Percentiles rank a stretch among this genome's conserved stretches.
These are phyloP conservation scores for Tethea ocularis DNA, from an alignment of 2,888 invertebrate genomes.

Conservation along the genomic window DNA sequence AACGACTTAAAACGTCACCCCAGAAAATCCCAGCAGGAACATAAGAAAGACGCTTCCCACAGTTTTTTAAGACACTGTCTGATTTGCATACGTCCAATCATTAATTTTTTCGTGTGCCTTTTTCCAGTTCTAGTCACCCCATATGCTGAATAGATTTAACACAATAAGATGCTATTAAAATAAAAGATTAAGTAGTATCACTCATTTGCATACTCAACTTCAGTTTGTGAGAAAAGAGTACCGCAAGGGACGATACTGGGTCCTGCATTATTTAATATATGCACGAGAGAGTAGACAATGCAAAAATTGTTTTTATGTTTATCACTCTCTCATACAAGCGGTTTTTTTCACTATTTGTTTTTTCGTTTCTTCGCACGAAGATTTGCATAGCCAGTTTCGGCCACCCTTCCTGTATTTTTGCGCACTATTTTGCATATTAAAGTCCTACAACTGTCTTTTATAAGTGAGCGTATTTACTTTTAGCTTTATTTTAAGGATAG, in stretches of 20 bases:
- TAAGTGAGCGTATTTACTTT: constrained; percentile 71
- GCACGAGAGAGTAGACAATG: constrained; percentile 65
- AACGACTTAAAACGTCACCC: constrained; percentile 43
- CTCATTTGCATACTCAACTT: constrained; percentile 72
- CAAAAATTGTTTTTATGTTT: constrained; percentile 77
- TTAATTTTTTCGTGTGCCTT: constrained; percentile 69
- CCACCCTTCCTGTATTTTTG: constrained; percentile 56
- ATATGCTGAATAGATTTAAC: constrained; percentile 66
- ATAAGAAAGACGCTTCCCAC: constrained; percentile 57
- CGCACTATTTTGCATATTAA: constrained; percentile 75
- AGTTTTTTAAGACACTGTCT: constrained; percentile 47
- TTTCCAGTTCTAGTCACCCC: constrained; percentile 64
- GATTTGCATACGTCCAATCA: constrained; percentile 77
- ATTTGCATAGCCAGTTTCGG: constrained; percentile 80
- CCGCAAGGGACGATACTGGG: constrained; percentile 61
- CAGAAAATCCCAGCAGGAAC: constrained; percentile 36
- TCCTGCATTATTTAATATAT: constrained; percentile 62
- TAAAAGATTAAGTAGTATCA: constrained; percentile 79
- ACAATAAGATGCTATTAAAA: constrained; percentile 82
- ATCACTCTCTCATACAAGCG: constrained; percentile 75
- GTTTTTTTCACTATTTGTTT: constrained; percentile 77
- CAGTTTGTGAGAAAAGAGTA: constrained; percentile 70
- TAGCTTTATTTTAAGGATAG: constrained; percentile 76
- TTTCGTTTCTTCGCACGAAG: constrained; percentile 79
- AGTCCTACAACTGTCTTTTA: constrained; percentile 62